Conservation (phyloP, 2,797 vertebrate genomes). For the Champsocephalus gunnari region DNA sequence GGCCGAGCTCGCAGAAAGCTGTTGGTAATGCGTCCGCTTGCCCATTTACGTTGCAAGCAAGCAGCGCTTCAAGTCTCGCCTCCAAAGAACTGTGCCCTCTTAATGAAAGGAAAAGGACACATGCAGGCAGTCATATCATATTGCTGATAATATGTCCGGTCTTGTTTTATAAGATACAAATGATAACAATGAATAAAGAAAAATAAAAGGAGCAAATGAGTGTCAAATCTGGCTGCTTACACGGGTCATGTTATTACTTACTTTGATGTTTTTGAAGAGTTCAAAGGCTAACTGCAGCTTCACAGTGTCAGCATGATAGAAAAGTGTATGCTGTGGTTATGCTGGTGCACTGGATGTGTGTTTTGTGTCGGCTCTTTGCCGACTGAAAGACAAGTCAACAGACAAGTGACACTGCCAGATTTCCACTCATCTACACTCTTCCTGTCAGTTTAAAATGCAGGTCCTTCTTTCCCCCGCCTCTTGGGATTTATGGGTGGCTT, state of each 20-base stretch:
- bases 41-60: conserved; percentile 67
- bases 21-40: conserved; percentile 58
- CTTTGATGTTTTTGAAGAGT: conserved; percentile 48
- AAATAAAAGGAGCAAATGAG: not conserved
- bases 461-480: not conserved
- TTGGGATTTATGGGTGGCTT: not conserved
- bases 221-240: conserved; percentile 11
- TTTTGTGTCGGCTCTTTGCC: conserved; percentile 65
- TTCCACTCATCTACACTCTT: conserved; percentile 43
- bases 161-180: conserved; percentile 7
- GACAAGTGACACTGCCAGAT: conserved; percentile 46
- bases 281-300: conserved; percentile 53
- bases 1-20: conserved; percentile 48
- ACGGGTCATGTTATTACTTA: conserved; percentile 37
- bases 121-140: conserved; percentile 24
- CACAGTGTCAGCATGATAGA: conserved; percentile 62
- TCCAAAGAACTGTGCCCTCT: conserved; percentile 73
- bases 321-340: conserved; percentile 33
- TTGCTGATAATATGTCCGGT: conserved; percentile 6
- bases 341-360: conserved; percentile 47
- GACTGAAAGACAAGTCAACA: conserved; percentile 60
- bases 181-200: not conserved
- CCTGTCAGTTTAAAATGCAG: conserved; percentile 41
- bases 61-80: conserved; percentile 63
- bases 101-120: conserved; percentile 73